Base-by-base conservation (phyloP, 2,797 vertebrate species). In the Heterohyrax brucei region DNA sequence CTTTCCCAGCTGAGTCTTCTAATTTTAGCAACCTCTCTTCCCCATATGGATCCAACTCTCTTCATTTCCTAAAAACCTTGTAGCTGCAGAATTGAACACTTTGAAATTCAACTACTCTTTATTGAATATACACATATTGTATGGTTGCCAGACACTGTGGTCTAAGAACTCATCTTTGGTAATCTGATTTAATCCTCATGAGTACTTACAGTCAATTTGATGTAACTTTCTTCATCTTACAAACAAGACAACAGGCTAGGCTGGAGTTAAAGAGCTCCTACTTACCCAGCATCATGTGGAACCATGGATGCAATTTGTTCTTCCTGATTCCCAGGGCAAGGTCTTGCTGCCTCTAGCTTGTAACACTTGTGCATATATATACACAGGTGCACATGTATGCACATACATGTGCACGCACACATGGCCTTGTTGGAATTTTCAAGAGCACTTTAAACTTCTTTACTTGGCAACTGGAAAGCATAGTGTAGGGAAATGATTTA, bases 401-500 rank as follows among this genome's bases (percentile, higher is more conserved):
- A 30, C 62, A 26, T 7, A 26, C 62, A 12, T 9, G 13, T 28
- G 12, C 64, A 30, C 28, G 30, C 61, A 8, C 73, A 48, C 18
- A 50, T 85, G 82, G 85, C 76, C 53, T 3, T 22, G 18, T 97
- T 97, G 82, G 46, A 96, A 97, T 98, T 95, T 79, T 78, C 19
- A 94, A 95, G 82, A 53, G 16, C 84, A 89, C 83, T 95, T 96
- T 96, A 92, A 95, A 64, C 96, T 93, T 75, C 97, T 77, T 79
- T 93, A 89, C 90, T 93, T 96, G 95, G 90, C 93, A 97, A 80
- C 76, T 90, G 86, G 93, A 96, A 96, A 96, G 93, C 96, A 78
- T 92, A 72, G 3, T 26, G 6, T 86, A 12, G n/a, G n/a, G n/a
- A 33, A 72, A 21, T 33, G n/a, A 72, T 39, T 33, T 33, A 33